Percentiles rank a stretch among this genome's conserved stretches.
phyloP scores from a whole-genome alignment of 2,113 vertebrate species.

The Pseudorhombus dupliciocellatus region DNA sequence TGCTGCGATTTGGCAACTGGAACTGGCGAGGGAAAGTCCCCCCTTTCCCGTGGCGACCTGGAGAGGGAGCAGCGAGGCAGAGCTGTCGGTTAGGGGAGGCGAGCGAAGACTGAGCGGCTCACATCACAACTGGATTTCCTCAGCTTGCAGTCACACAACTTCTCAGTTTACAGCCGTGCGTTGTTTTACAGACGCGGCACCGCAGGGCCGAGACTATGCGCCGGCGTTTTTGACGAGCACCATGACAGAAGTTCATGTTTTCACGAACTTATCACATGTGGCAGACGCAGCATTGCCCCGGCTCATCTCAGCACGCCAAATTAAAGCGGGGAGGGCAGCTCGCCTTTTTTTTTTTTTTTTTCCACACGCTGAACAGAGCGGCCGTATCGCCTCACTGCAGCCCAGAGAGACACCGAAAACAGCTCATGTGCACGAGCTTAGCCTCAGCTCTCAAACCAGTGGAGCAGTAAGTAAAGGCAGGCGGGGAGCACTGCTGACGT shows the following conservation, averaged over 20 bases:
- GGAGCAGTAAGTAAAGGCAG: conserved; percentile 69
- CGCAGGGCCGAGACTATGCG: background rate
- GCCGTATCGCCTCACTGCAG: conserved; percentile 21
- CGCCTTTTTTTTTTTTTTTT: too few species aligned
- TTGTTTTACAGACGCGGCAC: background rate
- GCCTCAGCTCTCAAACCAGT: conserved; percentile 53
- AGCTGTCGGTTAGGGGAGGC: conserved; percentile 4
- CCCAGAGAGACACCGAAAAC: conserved; percentile 40
- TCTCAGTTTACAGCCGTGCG: background rate
- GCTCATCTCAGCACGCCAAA: conserved; percentile 23
- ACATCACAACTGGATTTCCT: background rate
- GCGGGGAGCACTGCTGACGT: conserved; percentile 73
- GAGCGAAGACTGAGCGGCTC: background rate
- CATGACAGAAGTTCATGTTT: conserved; percentile 4
- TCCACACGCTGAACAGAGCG: conserved; percentile 26
- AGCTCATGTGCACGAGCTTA: conserved; percentile 53
- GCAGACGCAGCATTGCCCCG: background rate
- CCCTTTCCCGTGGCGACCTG: conserved; percentile 88
- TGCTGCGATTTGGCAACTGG: conserved; percentile 88
- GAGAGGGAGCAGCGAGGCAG: conserved; percentile 56
- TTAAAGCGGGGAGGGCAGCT: too few species aligned
- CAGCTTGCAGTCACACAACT: background rate
- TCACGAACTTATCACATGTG: conserved; percentile 11
- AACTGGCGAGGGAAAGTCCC: conserved; percentile 92
- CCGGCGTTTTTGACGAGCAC: too few species aligned